Evolutionary conservation across 2,888 invertebrate species (phyloP), one percentile per base, ranked within the genome.

Genomic region (Sphecodes monilicornis): DNA sequence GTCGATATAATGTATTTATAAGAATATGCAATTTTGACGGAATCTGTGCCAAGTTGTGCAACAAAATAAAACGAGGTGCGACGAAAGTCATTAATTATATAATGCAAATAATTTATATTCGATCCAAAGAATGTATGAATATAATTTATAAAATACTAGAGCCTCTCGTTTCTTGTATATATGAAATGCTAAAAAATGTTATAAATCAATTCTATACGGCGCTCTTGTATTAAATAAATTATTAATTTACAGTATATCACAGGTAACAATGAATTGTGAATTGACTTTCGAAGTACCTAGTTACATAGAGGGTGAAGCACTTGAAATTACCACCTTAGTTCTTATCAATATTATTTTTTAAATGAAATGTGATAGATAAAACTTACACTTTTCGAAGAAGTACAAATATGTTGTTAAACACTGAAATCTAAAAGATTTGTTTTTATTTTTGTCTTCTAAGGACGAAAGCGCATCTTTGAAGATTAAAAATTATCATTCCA

Each of bases 1-100:
- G 73, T 71, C 39, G 80, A 69, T 80, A 64, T 54, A 54, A 50
- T 76, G 50, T 84, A 66, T 82, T 85, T 76, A 70, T 79, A 78
- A 82, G 75, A 43, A 75, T 54, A 80, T 73, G 11, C 43, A 71
- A 82, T 86, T 76, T 72, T 82, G 78, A 78, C 46, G 76, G 83
- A 85, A 83, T 81, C 81, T 88, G 86, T 88, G 88, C 83, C 88
- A 88, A 89, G 78, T 50, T 80, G 36, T 66, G 60, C 71, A 68
- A 83, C 70, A 68, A 54, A 41, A 43, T 71, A 76, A 60, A 76
- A 79, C 29, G 54, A 71, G 77, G 57, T 87, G 76, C 77, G 41
- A 60, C 68, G 78, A 82, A 85, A 87, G 74, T 80, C 78, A 79
- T 82, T 72, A 57, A 60, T 54, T 39, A 68, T 72, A 64, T 54